These are phyloP conservation scores for Chaenodraco wilsoni DNA, from an alignment of 2,797 vertebrate genomes.

Conservation along the genomic window DNA sequence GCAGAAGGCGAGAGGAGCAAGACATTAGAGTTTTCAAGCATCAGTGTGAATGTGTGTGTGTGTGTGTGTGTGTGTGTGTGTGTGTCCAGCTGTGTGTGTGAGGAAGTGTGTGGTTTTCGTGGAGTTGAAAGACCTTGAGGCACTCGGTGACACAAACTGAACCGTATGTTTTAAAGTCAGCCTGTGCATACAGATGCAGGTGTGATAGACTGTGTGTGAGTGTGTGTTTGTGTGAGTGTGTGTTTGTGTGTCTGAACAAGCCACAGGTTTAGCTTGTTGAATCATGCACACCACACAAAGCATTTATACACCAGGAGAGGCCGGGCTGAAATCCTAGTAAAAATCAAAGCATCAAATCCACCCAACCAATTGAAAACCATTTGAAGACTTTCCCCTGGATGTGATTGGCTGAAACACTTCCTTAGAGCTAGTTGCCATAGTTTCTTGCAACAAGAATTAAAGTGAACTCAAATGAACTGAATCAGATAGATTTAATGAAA, in stretches of 20 bases:
- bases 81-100: slow-evolving; percentile 39
- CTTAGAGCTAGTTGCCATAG: slow-evolving; percentile 76
- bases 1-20: slow-evolving; percentile 54
- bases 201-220: slow-evolving; percentile 32
- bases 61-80: slow-evolving; percentile 39
- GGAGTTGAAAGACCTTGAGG: slow-evolving; percentile 53
- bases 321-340: slow-evolving; percentile 47
- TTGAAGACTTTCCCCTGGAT: slow-evolving; percentile 63
- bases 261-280: slow-evolving; percentile 69
- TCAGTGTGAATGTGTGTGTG: background rate
- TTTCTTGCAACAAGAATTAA: slow-evolving; percentile 72
- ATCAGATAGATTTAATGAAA: slow-evolving; percentile 58
- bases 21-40: slow-evolving; percentile 60
- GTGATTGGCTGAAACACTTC: slow-evolving; percentile 75
- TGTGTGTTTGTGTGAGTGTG: slow-evolving; percentile 18
- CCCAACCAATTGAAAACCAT: slow-evolving; percentile 59
- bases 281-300: slow-evolving; percentile 70
- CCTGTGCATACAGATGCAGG: slow-evolving; percentile 54
- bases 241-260: slow-evolving; percentile 54
- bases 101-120: slow-evolving; percentile 23
- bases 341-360: slow-evolving; percentile 49
- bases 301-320: slow-evolving; percentile 69
- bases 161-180: slow-evolving; percentile 58
- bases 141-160: slow-evolving; percentile 60
- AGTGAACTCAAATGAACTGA: slow-evolving; percentile 70